Percentiles rank a stretch among this genome's conserved stretches.
Conservation (phyloP, 2,113 vertebrate species). For the Holacanthus passer region DNA sequence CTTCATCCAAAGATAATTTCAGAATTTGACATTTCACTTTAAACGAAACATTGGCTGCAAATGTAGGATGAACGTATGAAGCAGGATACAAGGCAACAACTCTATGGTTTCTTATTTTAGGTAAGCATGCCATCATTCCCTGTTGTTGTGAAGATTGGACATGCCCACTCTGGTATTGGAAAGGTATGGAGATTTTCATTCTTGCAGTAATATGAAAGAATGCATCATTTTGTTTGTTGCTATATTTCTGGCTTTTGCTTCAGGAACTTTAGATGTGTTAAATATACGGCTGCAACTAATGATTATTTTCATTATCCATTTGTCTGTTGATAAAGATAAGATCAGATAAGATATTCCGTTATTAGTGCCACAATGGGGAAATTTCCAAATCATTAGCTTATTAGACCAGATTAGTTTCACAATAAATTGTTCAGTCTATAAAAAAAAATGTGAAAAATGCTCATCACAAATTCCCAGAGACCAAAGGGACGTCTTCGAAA, state of each 20-base stretch:
- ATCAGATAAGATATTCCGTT: no score
- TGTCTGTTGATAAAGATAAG: no score
- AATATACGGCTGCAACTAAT: not conserved
- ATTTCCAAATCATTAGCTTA: no score
- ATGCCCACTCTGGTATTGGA: slow-evolving; percentile 98
- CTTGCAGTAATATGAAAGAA: not conserved
- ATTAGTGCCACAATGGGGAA: no score
- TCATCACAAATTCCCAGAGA: no score
- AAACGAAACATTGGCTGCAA: not conserved
- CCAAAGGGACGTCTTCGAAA: no score
- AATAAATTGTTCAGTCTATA: no score
- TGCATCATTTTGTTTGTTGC: not conserved
- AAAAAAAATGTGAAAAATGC: no score
- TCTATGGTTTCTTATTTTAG: slow-evolving; percentile 44
- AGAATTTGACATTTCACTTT: not conserved
- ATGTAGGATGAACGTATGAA: not conserved
- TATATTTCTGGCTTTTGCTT: not conserved
- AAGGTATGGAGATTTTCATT: slow-evolving; percentile 86
- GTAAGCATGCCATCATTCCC: slow-evolving; percentile 94
- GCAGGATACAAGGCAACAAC: not conserved
- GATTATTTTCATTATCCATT: no score
- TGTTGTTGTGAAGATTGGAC: slow-evolving; percentile 99
- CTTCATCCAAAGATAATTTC: not conserved
- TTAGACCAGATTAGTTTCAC: no score
- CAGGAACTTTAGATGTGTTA: not conserved